Evolutionary conservation across 1,140 invertebrate species (phyloP).

Genomic region (Oryctes rhinoceros): DNA sequence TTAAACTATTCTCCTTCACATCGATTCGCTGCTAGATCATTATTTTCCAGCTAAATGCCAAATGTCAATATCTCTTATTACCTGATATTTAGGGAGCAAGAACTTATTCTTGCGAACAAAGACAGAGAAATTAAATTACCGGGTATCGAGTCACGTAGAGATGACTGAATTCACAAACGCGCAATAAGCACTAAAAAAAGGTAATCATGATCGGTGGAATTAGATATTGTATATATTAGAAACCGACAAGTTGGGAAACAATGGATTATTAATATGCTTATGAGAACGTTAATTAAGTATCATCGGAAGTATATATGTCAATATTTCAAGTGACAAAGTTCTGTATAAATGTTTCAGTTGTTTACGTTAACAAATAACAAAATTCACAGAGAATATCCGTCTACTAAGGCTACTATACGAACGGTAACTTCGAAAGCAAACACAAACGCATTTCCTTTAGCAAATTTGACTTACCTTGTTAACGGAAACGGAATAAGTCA

Average conservation of each 20-base stretch:
- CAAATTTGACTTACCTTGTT: background rate
- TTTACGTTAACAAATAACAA: too few relatives aligned
- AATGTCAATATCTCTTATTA: background rate
- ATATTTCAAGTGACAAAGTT: too few relatives aligned
- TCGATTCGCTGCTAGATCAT: background rate
- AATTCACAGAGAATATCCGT: too few relatives aligned
- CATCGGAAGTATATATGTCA: too few relatives aligned
- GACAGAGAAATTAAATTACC: background rate
- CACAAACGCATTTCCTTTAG: background rate
- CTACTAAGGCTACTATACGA: too few relatives aligned
- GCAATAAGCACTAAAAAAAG: background rate
- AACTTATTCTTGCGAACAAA: background rate
- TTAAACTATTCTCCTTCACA: background rate
- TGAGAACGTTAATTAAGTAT: too few relatives aligned
- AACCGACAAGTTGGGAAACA: too few relatives aligned
- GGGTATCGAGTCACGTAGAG: background rate
- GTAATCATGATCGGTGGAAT: too few relatives aligned
- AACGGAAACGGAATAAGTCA: conserved; percentile 1
- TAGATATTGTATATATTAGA: too few relatives aligned
- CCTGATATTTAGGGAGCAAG: background rate
- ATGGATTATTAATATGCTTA: too few relatives aligned
- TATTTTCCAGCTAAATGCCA: background rate
- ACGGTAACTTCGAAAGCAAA: too few relatives aligned
- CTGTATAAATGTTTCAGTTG: too few relatives aligned
- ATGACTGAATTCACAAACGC: background rate